phyloP scores from a whole-genome alignment of 2,113 vertebrate genomes.

The Eudorcas thomsonii region DNA sequence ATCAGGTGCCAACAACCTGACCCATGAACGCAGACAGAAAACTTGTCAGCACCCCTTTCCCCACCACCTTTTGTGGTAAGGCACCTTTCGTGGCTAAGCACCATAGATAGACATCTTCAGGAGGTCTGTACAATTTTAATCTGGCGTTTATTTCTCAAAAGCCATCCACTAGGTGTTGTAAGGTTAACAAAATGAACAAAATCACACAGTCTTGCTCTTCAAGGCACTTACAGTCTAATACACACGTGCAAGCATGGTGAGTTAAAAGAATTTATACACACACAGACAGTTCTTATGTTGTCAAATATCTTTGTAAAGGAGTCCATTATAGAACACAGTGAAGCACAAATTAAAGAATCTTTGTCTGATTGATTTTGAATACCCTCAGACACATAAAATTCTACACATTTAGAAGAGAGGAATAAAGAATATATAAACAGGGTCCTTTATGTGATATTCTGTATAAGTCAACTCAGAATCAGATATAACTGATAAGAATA shows the following conservation, averaged over 20 bases:
- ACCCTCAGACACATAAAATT: background rate
- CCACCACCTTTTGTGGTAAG: accelerated
- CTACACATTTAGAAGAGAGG: background rate
- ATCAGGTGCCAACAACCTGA: background rate
- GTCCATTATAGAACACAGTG: background rate
- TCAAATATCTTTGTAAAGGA: background rate
- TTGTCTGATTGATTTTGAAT: background rate
- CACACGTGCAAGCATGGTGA: background rate
- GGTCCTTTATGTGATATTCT: background rate
- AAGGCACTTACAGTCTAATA: background rate
- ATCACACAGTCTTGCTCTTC: background rate
- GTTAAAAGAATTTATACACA: background rate
- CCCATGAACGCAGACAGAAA: background rate
- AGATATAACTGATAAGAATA: background rate
- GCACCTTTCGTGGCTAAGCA: background rate
- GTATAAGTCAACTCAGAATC: background rate
- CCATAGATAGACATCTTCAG: background rate
- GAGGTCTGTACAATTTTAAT: background rate
- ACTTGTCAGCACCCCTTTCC: background rate
- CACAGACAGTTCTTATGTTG: background rate
- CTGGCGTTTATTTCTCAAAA: background rate
- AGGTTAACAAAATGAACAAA: background rate
- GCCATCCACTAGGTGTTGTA: background rate
- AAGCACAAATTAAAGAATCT: background rate
- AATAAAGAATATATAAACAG: background rate